Evolutionary conservation across 2,797 vertebrate species (phyloP).

Genomic region (Lutjanus argentimaculatus): DNA sequence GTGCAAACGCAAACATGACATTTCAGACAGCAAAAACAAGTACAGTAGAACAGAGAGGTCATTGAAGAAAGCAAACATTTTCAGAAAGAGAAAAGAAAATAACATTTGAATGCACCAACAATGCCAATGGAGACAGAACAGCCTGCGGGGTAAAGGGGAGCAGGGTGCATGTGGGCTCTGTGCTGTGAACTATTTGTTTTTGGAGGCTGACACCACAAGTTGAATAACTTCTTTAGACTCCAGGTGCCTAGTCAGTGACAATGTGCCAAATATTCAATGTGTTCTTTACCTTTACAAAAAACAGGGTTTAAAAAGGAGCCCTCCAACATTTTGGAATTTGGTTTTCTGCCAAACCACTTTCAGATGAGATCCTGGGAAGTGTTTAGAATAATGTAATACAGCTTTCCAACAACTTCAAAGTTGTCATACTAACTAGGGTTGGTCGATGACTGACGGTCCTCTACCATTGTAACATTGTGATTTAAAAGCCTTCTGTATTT

Average conservation of each 20-base stretch:
- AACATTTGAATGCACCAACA: constrained; percentile 80
- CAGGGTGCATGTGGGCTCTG: constrained; percentile 57
- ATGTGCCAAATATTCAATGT: not conserved
- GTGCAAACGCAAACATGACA: constrained; percentile 87
- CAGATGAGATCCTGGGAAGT: not conserved
- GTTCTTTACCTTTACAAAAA: not conserved
- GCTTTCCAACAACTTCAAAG: not conserved
- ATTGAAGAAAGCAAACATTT: constrained; percentile 83
- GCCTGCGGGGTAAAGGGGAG: constrained; percentile 75
- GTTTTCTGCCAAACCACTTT: not conserved
- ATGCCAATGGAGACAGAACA: constrained; percentile 77
- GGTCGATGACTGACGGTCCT: too few species aligned
- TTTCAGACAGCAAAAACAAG: constrained; percentile 84
- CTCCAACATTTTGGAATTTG: constrained; percentile 12
- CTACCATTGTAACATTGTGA: too few species aligned
- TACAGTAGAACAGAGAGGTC: constrained; percentile 83
- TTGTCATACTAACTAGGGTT: not conserved
- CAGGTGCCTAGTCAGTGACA: not conserved
- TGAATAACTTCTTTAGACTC: not conserved
- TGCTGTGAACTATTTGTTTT: not conserved
- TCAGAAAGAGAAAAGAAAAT: constrained; percentile 68
- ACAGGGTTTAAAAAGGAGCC: not conserved
- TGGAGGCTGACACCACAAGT: not conserved
- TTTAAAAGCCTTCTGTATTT: too few species aligned
- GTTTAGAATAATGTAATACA: not conserved